Evolutionary conservation across 2,888 invertebrate species (phyloP).

Genomic region (Alitta virens): DNA sequence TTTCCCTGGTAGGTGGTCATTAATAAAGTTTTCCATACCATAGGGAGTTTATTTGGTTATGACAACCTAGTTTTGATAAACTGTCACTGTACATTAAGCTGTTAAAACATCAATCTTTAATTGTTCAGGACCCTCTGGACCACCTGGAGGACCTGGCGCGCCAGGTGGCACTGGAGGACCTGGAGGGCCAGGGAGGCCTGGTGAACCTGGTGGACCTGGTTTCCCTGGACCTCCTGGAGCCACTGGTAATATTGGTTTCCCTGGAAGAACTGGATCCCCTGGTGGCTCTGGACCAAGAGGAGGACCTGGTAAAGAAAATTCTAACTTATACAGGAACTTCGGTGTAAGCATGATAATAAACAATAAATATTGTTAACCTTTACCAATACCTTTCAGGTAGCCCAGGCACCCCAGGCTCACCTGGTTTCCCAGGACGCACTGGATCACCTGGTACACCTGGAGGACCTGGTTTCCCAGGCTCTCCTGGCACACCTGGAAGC

Average conservation of each 20-base stretch:
- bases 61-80: no score
- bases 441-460: neutral
- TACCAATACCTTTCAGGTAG: neutral
- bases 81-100: no score
- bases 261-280: neutral
- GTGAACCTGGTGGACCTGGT: conserved; percentile 6
- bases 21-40: no score
- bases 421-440: conserved; percentile 5
- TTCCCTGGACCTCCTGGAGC: conserved; percentile 8
- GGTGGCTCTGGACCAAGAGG: conserved; percentile 7
- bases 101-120: no score
- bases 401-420: conserved; percentile 1
- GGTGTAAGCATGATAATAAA: no score
- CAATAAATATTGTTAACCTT: no score
- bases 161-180: neutral
- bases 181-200: neutral
- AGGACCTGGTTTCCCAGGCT: neutral
- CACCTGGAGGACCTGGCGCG: no score
- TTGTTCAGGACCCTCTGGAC: no score
- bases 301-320: neutral
- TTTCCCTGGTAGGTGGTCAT: neutral
- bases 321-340: no score
- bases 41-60: no score
- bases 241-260: neutral
- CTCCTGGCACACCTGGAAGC: conserved; percentile 3